Base-by-base conservation (phyloP, 2,797 vertebrate genomes). In the Loris lydekkerianus region DNA sequence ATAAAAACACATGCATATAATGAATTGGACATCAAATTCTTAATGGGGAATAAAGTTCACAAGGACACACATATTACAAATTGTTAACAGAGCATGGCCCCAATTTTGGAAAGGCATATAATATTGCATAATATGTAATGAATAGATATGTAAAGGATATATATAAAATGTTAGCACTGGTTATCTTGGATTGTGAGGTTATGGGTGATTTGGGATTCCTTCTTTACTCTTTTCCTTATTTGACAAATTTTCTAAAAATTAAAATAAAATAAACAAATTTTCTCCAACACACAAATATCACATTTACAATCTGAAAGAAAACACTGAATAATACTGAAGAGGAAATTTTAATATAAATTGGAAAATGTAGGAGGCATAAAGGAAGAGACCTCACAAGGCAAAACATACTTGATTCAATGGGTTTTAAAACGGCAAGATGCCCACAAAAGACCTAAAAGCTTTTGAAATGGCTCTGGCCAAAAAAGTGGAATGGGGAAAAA, bases 231-330 rank as follows among this genome's bases (percentile, higher is more conserved):
- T 91, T 96, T 95, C 34, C 65, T 93, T 88, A 91, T 93, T 94
- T 96, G 91, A 95, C 15, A 97, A 96, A 94, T 93, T 89, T 96
- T 86, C 56, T 86, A 53, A 53, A 53, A 53, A 53, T 53, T 53
- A 53, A 53, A 53, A 53, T 53, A 53, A 97, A 96, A 94, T 93
- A 97, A 96, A 94, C 91, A 97, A 94, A 94, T 93, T 89, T 96
- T 86, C 56, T 86, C 77, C 76, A 96, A 61, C 91, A 49, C 31
- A 91, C 70, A 97, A 96, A 95, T 90, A 95, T 40, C 89, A 93
- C 67, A 69, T 97, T 96, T 93, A 93, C 2, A 95, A 89, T 95
- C 70, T 91, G 72, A 89, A 91, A 96, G 82, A 97, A 96, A 97
- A 89, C 56, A 96, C 73, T 86, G 77, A 91, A 49, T 69, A 97